Evolutionary conservation across 2,113 vertebrate species (phyloP).

Genomic region (Oryzias melastigma): DNA sequence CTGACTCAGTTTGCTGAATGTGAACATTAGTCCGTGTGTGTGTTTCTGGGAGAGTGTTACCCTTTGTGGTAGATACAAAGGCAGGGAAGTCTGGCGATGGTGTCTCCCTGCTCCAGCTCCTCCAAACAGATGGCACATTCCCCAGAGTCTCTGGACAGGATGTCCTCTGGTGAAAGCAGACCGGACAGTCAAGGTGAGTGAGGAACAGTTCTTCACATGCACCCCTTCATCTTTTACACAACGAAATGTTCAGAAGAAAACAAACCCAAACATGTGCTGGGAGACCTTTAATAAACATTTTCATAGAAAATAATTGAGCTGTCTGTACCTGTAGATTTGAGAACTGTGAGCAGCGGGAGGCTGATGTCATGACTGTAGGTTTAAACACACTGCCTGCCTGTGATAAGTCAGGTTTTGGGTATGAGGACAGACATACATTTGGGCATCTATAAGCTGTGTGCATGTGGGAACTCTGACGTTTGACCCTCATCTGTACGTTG

Average conservation of each 20-base stretch:
- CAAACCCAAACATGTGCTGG: too few relatives aligned
- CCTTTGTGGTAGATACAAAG: slow-evolving; percentile 99
- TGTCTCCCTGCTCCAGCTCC: slow-evolving; percentile 93
- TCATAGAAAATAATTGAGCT: too few relatives aligned
- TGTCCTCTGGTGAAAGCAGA: slow-evolving; percentile 86
- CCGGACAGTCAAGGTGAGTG: slow-evolving; percentile 34
- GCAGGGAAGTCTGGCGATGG: slow-evolving; percentile 96
- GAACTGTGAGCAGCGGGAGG: neutral
- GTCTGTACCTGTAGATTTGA: too few relatives aligned
- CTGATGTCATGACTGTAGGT: neutral
- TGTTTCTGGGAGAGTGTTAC: slow-evolving; percentile 65
- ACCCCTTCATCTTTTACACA: too few relatives aligned
- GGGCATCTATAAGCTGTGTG: slow-evolving; percentile 20
- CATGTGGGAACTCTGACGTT: neutral
- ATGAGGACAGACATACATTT: neutral
- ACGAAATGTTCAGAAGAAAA: too few relatives aligned
- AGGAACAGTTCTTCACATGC: slow-evolving; percentile 14
- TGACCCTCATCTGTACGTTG: too few relatives aligned
- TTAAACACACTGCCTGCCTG: neutral
- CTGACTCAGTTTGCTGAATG: too few relatives aligned
- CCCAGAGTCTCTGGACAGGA: slow-evolving; percentile 93
- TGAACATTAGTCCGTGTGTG: neutral
- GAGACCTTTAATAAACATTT: too few relatives aligned
- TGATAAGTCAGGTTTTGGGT: slow-evolving; percentile 4
- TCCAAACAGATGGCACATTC: slow-evolving; percentile 98